These are phyloP conservation scores for Emydocephalus ijimae DNA, from an alignment of 2,113 vertebrate genomes.

Conservation along the genomic window DNA sequence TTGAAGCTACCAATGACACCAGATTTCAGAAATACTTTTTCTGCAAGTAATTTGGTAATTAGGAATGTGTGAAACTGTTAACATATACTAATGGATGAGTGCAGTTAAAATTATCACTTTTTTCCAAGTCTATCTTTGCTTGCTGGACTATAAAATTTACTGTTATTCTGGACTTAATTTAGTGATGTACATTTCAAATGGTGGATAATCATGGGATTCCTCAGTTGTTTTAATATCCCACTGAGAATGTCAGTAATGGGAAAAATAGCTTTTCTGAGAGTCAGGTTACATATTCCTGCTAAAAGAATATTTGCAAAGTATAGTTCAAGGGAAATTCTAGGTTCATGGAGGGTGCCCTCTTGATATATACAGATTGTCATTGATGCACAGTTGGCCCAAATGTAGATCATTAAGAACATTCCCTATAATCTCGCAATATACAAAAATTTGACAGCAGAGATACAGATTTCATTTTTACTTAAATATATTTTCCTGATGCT, in stretches of 20 bases:
- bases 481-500: not conserved
- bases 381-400: no score
- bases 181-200: not conserved
- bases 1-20: not conserved
- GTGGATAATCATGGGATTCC: not conserved
- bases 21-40: not conserved
- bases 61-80: not conserved
- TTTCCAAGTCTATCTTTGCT: not conserved
- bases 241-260: not conserved
- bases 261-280: not conserved
- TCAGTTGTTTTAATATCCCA: not conserved
- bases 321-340: not conserved
- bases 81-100: not conserved
- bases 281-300: not conserved
- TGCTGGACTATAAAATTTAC: not conserved
- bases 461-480: not conserved
- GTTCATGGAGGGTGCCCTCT: rapidly evolving
- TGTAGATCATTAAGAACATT: not conserved
- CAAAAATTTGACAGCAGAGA: not conserved
- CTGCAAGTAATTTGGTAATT: not conserved
- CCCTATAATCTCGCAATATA: not conserved
- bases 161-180: not conserved
- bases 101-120: not conserved
- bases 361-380: not conserved
- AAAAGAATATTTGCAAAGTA: not conserved